Evolutionary conservation across 2,113 vertebrate species (phyloP).

Genomic region (Trinectes maculatus): DNA sequence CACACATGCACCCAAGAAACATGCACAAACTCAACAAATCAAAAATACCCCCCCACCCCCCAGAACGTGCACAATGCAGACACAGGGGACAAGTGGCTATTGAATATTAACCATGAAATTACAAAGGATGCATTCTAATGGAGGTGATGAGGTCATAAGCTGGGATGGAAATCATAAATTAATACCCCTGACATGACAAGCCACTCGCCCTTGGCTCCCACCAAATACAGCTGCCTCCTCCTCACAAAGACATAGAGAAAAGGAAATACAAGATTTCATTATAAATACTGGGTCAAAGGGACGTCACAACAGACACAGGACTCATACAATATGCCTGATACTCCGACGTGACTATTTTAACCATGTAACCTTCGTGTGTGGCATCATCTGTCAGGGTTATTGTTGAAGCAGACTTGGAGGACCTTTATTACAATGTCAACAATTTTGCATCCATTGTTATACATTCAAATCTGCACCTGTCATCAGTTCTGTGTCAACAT

Average conservation of each 20-base stretch:
- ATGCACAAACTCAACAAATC: constrained; percentile 57
- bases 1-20: constrained; percentile 16
- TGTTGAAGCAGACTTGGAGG: constrained; percentile 46
- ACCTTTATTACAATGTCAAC: constrained; percentile 50
- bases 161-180: constrained; percentile 87
- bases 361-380: constrained; percentile 61
- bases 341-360: constrained; percentile 68
- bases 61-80: constrained; percentile 78
- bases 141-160: constrained; percentile 83
- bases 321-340: constrained; percentile 60
- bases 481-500: background rate
- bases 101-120: constrained; percentile 89
- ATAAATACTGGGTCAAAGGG: constrained; percentile 82
- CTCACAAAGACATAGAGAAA: constrained; percentile 71
- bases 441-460: constrained; percentile 47
- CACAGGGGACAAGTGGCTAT: constrained; percentile 83
- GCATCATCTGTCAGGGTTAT: constrained; percentile 51
- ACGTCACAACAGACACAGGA: constrained; percentile 66
- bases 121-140: constrained; percentile 87
- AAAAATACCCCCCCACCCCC: constrained; percentile 58
- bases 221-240: constrained; percentile 67
- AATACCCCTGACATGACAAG: constrained; percentile 84
- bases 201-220: constrained; percentile 75
- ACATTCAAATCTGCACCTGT: constrained; percentile 30
- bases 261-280: constrained; percentile 75